phyloP scores from a whole-genome alignment of 2,888 invertebrate genomes.

The Acanthacorydalis orientalis region DNA sequence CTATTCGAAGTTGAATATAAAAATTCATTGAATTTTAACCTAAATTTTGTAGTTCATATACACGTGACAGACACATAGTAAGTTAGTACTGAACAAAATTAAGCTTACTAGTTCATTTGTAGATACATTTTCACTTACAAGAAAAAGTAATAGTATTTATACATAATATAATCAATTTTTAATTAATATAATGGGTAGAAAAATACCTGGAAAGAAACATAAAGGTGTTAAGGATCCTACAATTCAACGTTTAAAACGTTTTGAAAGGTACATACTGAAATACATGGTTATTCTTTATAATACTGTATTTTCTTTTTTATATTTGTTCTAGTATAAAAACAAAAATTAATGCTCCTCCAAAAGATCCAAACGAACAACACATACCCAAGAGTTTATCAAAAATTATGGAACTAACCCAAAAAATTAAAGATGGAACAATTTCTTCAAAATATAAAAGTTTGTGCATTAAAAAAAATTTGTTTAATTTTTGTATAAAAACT shows the following conservation, averaged over 20 bases:
- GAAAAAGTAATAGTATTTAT: too few relatives aligned
- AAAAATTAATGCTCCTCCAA: constrained; percentile 61
- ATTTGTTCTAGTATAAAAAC: constrained; percentile 40
- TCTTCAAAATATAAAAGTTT: constrained; percentile 19
- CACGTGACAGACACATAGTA: too few relatives aligned
- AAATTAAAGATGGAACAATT: constrained; percentile 25
- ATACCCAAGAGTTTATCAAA: constrained; percentile 51
- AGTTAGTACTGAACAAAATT: too few relatives aligned
- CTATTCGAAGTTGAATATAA: too few relatives aligned
- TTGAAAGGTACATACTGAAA: constrained; percentile 37
- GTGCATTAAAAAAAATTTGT: too few relatives aligned
- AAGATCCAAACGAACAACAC: constrained; percentile 51
- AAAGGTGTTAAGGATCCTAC: constrained; percentile 61
- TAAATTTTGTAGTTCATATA: too few relatives aligned
- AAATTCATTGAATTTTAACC: too few relatives aligned
- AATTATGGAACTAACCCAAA: constrained; percentile 40
- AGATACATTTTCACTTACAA: too few relatives aligned
- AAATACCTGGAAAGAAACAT: constrained; percentile 70
- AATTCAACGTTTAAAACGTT: constrained; percentile 44
- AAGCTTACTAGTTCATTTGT: too few relatives aligned
- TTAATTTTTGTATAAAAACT: background rate
- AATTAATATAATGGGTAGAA: constrained; percentile 42
- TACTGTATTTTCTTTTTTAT: constrained; percentile 3
- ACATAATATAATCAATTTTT: too few relatives aligned
- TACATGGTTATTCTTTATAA: constrained; percentile 6